Conservation (phyloP, 2,113 vertebrate species). For the Zingel zingel region DNA sequence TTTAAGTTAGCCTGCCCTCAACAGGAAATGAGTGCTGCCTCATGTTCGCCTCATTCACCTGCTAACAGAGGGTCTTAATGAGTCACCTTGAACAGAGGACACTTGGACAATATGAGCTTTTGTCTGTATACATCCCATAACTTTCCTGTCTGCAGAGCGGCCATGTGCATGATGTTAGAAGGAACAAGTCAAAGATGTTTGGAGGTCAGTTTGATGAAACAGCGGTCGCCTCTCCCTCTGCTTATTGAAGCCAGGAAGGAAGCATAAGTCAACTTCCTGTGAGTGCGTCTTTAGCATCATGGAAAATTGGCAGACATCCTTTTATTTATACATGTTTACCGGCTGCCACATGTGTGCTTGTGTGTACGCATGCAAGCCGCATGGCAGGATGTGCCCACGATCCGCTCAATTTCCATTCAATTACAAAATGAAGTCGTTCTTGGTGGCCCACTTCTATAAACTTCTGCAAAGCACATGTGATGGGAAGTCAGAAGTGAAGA, state of each 20-base stretch:
- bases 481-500: background rate
- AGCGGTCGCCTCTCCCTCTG: background rate
- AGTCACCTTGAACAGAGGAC: slow-evolving; percentile 23
- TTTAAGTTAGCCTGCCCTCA: background rate
- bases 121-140: slow-evolving; percentile 25
- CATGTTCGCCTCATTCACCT: background rate
- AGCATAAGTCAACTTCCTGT: slow-evolving; percentile 34
- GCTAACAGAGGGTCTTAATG: background rate
- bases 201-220: slow-evolving; percentile 12
- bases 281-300: slow-evolving; percentile 32
- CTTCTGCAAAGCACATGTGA: slow-evolving; percentile 17
- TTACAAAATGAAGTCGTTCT: background rate
- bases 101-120: slow-evolving; percentile 13
- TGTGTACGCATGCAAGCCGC: slow-evolving; percentile 21
- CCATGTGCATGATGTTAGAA: slow-evolving; percentile 3
- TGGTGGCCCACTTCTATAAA: slow-evolving; percentile 5
- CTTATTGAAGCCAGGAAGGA: background rate
- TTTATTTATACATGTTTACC: slow-evolving; percentile 41
- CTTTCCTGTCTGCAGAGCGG: background rate
- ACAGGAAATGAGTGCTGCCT: slow-evolving; percentile 23
- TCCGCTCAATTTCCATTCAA: slow-evolving; percentile 9
- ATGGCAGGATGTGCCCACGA: slow-evolving; percentile 28
- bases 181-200: slow-evolving; percentile 23
- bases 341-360: slow-evolving; percentile 31
- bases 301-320: slow-evolving; percentile 52